phyloP scores from a whole-genome alignment of 2,113 vertebrate species.

The Falco punctatus region DNA sequence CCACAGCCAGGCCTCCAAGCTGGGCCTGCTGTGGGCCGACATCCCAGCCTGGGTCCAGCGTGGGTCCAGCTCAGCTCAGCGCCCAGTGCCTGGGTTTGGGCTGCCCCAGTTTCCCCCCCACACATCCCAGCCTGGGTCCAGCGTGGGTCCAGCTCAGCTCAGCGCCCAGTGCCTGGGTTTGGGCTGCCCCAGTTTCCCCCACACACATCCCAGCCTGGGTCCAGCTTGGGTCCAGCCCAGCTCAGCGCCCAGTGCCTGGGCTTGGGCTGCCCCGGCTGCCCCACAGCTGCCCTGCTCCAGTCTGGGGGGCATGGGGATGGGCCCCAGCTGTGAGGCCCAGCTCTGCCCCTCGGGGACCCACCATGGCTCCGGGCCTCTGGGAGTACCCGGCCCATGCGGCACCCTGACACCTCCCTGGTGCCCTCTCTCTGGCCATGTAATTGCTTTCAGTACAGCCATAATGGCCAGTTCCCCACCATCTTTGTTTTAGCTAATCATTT shows the following conservation, averaged over 20 bases:
- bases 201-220: neutral
- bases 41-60: neutral
- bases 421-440: rapidly evolving
- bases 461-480: neutral
- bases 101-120: no score
- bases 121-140: neutral
- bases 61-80: no score
- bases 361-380: rapidly evolving
- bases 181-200: no score
- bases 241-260: rapidly evolving
- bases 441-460: neutral
- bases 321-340: neutral
- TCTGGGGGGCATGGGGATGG: no score
- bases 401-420: neutral
- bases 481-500: neutral
- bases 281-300: neutral
- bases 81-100: no score
- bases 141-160: no score
- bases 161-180: no score
- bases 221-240: neutral
- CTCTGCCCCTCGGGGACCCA: rapidly evolving
- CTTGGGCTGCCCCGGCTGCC: neutral
- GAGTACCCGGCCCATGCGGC: neutral
- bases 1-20: neutral
- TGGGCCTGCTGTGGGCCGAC: neutral